phyloP scores from a whole-genome alignment of 1,140 invertebrate species.

The Epicauta chinensis region DNA sequence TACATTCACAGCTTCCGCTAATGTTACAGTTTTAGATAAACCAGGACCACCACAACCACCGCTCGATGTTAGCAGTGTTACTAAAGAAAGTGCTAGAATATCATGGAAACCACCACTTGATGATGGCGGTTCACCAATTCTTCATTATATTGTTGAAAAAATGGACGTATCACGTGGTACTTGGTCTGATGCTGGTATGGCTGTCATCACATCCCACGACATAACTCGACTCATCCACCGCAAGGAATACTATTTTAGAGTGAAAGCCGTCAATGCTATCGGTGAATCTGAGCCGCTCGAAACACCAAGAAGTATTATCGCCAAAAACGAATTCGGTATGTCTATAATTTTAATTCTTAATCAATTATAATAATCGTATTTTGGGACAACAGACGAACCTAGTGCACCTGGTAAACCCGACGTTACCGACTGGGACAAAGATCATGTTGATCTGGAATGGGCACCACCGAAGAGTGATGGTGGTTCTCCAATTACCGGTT shows the following conservation, averaged over 20 bases:
- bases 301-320: constrained; percentile 78
- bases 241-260: constrained; percentile 89
- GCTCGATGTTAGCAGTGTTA: constrained; percentile 75
- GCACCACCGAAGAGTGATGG: constrained; percentile 78
- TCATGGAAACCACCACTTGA: constrained; percentile 78
- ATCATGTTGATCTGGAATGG: constrained; percentile 90
- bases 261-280: constrained; percentile 90
- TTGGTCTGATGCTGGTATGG: constrained; percentile 91
- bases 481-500: constrained; percentile 86
- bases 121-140: constrained; percentile 87
- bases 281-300: constrained; percentile 90
- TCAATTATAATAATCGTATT: background rate
- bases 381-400: constrained; percentile 67
- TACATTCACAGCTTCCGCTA: constrained; percentile 70
- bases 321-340: constrained; percentile 88
- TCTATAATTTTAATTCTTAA: constrained; percentile 9
- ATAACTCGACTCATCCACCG: constrained; percentile 82
- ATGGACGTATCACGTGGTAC: constrained; percentile 92
- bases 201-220: constrained; percentile 73
- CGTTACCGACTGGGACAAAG: constrained; percentile 87
- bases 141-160: constrained; percentile 96
- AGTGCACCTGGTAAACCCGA: constrained; percentile 83
- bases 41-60: constrained; percentile 84
- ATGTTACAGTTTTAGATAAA: constrained; percentile 82
- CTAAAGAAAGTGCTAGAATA: constrained; percentile 83